Base-by-base conservation (phyloP, 2,797 vertebrate species). In the Rhinichthys osculus region DNA sequence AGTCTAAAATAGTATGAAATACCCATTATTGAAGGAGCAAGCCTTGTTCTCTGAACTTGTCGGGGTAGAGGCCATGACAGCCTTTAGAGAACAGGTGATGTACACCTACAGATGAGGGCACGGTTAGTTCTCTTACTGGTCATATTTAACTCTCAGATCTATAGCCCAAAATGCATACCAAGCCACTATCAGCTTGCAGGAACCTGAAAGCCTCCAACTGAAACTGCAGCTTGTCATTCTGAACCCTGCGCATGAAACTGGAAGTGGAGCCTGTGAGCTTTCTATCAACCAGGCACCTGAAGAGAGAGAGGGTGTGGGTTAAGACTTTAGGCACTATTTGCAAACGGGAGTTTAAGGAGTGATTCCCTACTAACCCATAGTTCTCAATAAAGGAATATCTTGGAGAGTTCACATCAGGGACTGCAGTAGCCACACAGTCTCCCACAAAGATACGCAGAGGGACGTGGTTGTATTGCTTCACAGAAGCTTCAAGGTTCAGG, bases 191-290 rank as follows among this genome's bases (percentile, higher is more conserved):
- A 35, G 30, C 1, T 1, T 7, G 44, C 23, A 88, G 83, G 89
- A 96, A 95, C 80, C 72, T 92, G 77, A 95, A 95, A 71, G 94
- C 92, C 66, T 95, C 93, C 78, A 95, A 14, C 87, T 91, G 88
- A 90, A 95, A 92, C 21, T 85, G 85, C 17, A 95, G 92, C 72
- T 86, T 90, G 30, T 30, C 30, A 0, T 92, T 90, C 35, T 1
- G 71, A 47, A 35, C 0, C 16, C 94, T 93, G 70, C 33, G 0
- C 70, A 92, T 1, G 78, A 94, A 30, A 30, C 30, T 30, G 30
- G 30, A 95, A 35, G 0, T 86, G 2, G 94, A 95, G 0, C 38
- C 38, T 1, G 38, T 38, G 1, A 93, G 42, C 90, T 87, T 38
- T 0, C 70, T 90, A 78, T 95, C 94, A 59, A 94, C 0, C 0